phyloP scores from a whole-genome alignment of 2,113 vertebrate genomes.

The Syngnathus scovelli region DNA sequence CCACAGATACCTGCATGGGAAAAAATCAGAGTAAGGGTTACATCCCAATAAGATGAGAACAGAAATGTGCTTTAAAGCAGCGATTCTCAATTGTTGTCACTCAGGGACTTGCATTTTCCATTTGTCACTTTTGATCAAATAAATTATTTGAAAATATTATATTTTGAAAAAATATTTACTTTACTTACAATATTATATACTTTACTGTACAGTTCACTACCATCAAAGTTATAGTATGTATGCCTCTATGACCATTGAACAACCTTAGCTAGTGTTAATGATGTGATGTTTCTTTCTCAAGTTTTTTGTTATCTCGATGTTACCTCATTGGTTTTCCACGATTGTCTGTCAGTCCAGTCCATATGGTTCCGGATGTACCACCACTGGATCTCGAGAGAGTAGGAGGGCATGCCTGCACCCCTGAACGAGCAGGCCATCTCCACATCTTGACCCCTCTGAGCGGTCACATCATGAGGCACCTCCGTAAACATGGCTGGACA shows the following conservation, averaged over 20 bases:
- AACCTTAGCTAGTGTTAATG: no score
- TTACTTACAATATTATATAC: no score
- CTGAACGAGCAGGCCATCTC: constrained; percentile 98
- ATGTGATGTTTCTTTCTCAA: no score
- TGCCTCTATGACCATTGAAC: no score
- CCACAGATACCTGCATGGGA: constrained; percentile 72
- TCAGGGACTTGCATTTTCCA: background rate
- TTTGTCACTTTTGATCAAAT: background rate
- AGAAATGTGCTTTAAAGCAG: no score
- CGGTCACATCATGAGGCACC: constrained; percentile 86
- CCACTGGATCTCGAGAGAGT: constrained; percentile 97
- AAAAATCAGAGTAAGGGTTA: constrained; percentile 5
- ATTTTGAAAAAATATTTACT: background rate
- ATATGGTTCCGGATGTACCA: constrained; percentile 88
- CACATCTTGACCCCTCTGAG: constrained; percentile 86
- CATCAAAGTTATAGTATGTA: no score
- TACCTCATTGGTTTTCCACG: constrained; percentile 82
- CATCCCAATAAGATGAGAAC: background rate
- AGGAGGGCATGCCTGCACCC: constrained; percentile 85
- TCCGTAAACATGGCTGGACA: constrained; percentile 88
- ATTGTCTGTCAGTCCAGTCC: constrained; percentile 85
- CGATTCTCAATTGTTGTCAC: background rate
- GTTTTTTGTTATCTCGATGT: background rate
- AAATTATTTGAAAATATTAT: background rate
- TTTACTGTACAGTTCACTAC: no score